Percentiles rank a stretch among this genome's conserved stretches.
Evolutionary conservation across 1,140 invertebrate species (phyloP).

Genomic region (Grapholita molesta): DNA sequence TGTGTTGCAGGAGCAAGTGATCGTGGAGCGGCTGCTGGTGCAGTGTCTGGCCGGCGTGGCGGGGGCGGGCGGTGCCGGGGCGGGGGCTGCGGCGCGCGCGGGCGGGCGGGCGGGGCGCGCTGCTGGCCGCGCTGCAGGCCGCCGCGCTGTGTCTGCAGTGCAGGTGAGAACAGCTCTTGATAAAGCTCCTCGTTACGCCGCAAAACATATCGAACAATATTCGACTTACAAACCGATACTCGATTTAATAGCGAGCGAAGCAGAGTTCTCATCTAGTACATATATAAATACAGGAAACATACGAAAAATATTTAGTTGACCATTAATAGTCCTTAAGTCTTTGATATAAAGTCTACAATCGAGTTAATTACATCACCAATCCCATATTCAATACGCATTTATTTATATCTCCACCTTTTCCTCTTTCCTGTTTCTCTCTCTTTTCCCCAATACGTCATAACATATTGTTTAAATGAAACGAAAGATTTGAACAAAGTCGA

Average conservation of each 20-base stretch:
- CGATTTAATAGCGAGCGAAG: no score
- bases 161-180: no score
- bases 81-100: constrained; percentile 17
- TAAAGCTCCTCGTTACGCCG: no score
- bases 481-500: background rate
- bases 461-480: background rate
- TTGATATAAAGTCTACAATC: no score
- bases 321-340: no score
- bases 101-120: constrained; percentile 25
- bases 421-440: background rate
- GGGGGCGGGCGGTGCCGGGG: constrained; percentile 16
- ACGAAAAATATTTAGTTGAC: no score
- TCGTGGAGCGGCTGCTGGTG: constrained; percentile 56
- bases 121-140: constrained; percentile 46
- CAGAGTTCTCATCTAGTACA: no score
- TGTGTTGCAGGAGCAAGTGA: constrained; percentile 43
- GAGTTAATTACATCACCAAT: no score
- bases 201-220: no score
- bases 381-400: background rate
- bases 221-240: no score
- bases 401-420: background rate
- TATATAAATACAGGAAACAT: no score
- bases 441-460: background rate
- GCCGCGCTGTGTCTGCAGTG: constrained; percentile 53
- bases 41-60: constrained; percentile 33